Evolutionary conservation across 2,113 vertebrate genomes (phyloP).

Genomic region (Excalfactoria chinensis): DNA sequence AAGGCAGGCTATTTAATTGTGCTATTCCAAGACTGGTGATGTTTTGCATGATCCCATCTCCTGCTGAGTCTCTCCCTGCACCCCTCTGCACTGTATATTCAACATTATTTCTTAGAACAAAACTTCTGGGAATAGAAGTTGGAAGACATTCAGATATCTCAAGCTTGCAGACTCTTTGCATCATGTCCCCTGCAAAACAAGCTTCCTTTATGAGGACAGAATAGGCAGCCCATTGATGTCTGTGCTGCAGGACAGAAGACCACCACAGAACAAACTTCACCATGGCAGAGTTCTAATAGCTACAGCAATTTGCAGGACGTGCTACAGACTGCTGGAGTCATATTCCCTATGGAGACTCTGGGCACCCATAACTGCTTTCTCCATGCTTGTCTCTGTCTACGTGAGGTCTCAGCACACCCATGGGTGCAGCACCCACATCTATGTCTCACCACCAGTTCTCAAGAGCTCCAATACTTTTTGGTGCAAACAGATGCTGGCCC

Average conservation of each 20-base stretch:
- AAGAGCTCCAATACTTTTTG: not conserved
- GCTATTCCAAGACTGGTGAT: not conserved
- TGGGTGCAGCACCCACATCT: rapidly evolving
- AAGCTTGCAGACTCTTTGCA: constrained; percentile 55
- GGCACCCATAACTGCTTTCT: not conserved
- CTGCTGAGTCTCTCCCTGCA: not conserved
- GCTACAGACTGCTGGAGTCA: not conserved
- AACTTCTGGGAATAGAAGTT: constrained; percentile 54
- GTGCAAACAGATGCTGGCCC: not conserved
- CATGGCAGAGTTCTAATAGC: not conserved
- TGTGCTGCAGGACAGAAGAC: not conserved
- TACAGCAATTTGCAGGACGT: not conserved
- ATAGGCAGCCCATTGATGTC: constrained; percentile 9
- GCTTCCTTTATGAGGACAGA: constrained; percentile 24
- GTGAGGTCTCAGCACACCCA: rapidly evolving
- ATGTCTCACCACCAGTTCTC: rapidly evolving
- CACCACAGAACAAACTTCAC: not conserved
- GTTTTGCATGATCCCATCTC: not conserved
- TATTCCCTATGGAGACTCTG: not conserved
- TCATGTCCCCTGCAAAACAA: constrained; percentile 26
- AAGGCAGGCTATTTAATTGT: not conserved
- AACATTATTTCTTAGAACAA: constrained; percentile 33
- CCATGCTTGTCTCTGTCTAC: rapidly evolving
- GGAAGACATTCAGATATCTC: constrained; percentile 47
- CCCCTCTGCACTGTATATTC: not conserved